Evolutionary conservation across 2,113 vertebrate genomes (phyloP), one percentile per base, ranked within the genome.

Genomic region (Dinomys branickii): DNA sequence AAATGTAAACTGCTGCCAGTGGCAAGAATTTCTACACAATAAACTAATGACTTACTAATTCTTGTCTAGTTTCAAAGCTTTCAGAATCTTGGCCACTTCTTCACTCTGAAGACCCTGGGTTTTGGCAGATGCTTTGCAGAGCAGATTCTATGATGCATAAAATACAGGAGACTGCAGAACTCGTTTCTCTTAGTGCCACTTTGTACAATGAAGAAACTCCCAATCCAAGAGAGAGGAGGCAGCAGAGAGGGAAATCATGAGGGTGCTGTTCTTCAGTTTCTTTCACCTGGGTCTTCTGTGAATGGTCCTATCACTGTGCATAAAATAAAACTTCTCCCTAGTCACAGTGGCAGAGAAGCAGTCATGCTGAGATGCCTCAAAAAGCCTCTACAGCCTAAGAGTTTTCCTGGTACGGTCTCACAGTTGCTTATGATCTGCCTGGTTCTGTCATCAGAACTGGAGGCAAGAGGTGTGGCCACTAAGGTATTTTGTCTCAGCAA

Each of bases 131-230:
- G 9, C 35, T 56, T 61, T 81, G 80, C 8, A 85, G 73, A 91
- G 73, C 94, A 59, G 94, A 94, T 92, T 94, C 88, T 91, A 5
- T 73, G 84, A 67, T 0, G 58, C 20, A 86, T n/a, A 65, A 83
- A 58, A n/a, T 26, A 50, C 1, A 47, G 17, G 7, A 10, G 19
- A 63, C 61, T 81, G 35, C 33, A 28, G n/a, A 84, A 84, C 90
- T 84, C 1, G 88, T 85, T 92, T 86, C 90, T 83, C 73, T 20
- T 65, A 58, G 81, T 44, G 65, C 19, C 47, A 69, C 22, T 50
- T n/a, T 50, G 33, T 26, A 41, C 52, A 59, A 50, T 14, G 83
- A 78, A 77, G 30, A 78, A 50, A 91, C n/a, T 73, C 17, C 59
- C 89, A 92, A 58, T 20, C n/a, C 54, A 28, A 41, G 35, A 82